phyloP scores from a whole-genome alignment of 2,113 vertebrate species.

The Nannospalax galili region DNA sequence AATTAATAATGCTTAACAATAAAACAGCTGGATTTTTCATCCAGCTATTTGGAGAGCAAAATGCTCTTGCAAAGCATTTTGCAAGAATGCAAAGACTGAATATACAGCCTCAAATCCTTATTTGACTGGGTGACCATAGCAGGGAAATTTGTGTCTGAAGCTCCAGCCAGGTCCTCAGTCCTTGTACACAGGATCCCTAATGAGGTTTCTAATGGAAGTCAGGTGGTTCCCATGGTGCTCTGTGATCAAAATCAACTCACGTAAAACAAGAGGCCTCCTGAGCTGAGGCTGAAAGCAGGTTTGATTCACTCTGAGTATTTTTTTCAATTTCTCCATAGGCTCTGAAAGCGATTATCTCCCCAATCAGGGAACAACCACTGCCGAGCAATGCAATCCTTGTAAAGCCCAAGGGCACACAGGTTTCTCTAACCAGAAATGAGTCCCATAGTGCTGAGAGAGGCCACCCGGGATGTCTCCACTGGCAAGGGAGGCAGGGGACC shows the following conservation, averaged over 20 bases:
- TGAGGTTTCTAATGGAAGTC: neutral
- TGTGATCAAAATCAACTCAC: constrained; percentile 11
- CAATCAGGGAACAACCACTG: neutral
- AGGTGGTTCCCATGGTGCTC: neutral
- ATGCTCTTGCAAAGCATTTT: too few relatives aligned
- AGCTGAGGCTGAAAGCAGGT: neutral
- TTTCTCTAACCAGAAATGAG: constrained; percentile 14
- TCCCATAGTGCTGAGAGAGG: neutral
- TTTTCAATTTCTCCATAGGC: neutral
- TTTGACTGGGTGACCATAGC: neutral
- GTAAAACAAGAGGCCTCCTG: neutral
- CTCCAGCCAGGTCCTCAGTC: neutral
- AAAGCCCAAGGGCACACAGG: constrained; percentile 27
- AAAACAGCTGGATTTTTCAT: constrained; percentile 33
- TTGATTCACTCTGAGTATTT: neutral
- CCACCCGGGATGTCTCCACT: neutral
- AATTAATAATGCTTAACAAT: constrained; percentile 38
- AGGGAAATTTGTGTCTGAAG: neutral
- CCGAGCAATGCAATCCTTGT: neutral
- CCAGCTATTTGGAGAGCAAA: constrained; percentile 47
- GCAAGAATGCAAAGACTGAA: constrained; percentile 2
- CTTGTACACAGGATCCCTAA: neutral
- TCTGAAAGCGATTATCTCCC: constrained; percentile 46
- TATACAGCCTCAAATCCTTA: neutral
- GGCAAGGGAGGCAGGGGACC: neutral